phyloP scores from a whole-genome alignment of 2,113 vertebrate genomes.

The Etheostoma cragini region DNA sequence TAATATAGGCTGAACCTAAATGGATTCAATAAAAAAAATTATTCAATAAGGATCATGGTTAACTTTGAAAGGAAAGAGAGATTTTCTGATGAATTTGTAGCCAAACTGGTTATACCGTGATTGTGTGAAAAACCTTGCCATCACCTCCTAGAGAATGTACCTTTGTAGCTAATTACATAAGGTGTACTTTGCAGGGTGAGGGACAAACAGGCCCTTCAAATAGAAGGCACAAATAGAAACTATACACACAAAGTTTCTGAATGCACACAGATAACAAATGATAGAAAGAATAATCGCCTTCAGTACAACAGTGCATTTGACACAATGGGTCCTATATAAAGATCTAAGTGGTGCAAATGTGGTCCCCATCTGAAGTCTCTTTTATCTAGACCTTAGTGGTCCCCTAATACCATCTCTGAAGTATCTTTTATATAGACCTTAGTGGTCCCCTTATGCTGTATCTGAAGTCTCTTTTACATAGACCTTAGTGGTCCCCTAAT shows the following conservation, averaged over 20 bases:
- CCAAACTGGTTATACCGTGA: not conserved
- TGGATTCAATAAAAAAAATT: not conserved
- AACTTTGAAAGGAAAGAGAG: not conserved
- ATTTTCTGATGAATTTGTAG: not conserved
- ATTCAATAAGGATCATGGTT: not conserved
- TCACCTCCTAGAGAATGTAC: not conserved
- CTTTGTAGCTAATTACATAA: not conserved
- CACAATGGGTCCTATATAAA: no score
- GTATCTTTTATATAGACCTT: no score
- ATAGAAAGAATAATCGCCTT: not conserved
- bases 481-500: no score
- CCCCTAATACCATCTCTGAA: no score
- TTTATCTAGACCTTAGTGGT: no score
- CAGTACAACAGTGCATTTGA: not conserved
- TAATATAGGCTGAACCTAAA: not conserved
- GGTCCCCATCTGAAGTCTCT: no score
- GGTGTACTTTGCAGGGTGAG: not conserved
- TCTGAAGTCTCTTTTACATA: no score
- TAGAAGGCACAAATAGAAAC: no score
- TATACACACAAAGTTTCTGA: not conserved
- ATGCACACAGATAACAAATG: not conserved
- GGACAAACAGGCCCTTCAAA: no score
- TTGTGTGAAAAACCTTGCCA: not conserved
- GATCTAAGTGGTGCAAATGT: no score
- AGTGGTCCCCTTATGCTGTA: no score